Evolutionary conservation across 2,888 invertebrate species (phyloP).

Genomic region (Myopa testacea): DNA sequence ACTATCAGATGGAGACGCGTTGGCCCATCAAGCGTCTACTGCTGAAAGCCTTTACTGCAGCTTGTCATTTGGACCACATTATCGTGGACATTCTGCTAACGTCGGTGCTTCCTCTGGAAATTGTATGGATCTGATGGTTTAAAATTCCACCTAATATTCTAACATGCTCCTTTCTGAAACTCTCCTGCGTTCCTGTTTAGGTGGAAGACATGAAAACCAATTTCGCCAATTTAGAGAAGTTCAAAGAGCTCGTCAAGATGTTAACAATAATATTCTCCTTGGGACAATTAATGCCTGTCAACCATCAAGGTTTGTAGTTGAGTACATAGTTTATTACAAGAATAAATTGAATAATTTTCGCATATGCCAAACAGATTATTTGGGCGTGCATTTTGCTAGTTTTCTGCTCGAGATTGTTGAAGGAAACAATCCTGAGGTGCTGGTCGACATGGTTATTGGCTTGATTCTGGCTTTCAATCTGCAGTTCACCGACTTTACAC

Average conservation of each 20-base stretch:
- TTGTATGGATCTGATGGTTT: constrained; percentile 75
- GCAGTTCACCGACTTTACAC: constrained; percentile 78
- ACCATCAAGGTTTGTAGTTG: constrained; percentile 81
- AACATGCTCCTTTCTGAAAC: too few species aligned
- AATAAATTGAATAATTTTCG: too few species aligned
- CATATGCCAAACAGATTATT: constrained; percentile 74
- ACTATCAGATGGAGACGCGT: constrained; percentile 95
- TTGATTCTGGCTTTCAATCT: constrained; percentile 89
- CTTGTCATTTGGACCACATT: constrained; percentile 86
- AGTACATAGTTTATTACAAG: neutral
- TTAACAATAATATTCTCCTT: constrained; percentile 91
- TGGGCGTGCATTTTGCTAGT: constrained; percentile 84
- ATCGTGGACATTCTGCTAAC: constrained; percentile 86
- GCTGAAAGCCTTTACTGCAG: constrained; percentile 86
- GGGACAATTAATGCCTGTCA: constrained; percentile 89
- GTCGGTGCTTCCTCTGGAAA: constrained; percentile 90
- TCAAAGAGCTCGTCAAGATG: constrained; percentile 85
- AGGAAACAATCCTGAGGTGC: constrained; percentile 85
- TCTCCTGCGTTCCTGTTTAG: constrained; percentile 61
- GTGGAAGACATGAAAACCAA: constrained; percentile 80
- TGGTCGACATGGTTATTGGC: constrained; percentile 86
- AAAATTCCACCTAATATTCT: too few species aligned
- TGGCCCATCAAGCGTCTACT: constrained; percentile 87
- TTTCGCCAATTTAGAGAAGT: constrained; percentile 80
- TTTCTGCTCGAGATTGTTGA: constrained; percentile 88